Evolutionary conservation across 1,140 invertebrate species (phyloP).

Genomic region (Lamellibrachia luymesi): DNA sequence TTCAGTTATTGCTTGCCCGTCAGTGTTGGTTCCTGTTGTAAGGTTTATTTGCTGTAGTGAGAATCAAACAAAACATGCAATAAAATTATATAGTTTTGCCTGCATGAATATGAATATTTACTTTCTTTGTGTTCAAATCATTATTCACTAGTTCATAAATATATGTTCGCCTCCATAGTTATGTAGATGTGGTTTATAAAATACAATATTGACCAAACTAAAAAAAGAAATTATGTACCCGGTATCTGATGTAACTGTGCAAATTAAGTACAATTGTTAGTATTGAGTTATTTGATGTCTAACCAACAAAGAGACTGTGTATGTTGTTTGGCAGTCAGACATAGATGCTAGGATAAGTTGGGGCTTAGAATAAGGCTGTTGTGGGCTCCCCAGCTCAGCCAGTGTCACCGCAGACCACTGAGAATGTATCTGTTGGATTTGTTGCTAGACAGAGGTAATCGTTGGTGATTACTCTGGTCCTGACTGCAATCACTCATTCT

Average conservation of each 20-base stretch:
- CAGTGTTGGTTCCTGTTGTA: not conserved
- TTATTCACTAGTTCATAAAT: not conserved
- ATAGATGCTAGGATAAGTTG: too few relatives aligned
- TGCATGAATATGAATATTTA: not conserved
- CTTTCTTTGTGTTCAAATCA: not conserved
- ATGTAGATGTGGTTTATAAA: not conserved
- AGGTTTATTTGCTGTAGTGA: not conserved
- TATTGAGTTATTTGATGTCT: not conserved
- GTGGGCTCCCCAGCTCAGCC: too few relatives aligned
- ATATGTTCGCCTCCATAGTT: not conserved
- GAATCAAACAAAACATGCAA: not conserved
- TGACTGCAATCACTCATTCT: not conserved
- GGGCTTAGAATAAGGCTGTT: too few relatives aligned
- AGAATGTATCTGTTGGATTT: not conserved
- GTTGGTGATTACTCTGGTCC: not conserved
- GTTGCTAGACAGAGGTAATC: not conserved
- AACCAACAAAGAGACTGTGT: too few relatives aligned
- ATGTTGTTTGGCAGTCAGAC: not conserved
- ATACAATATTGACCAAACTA: not conserved
- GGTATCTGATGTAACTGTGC: not conserved
- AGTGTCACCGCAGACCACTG: not conserved
- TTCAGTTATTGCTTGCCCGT: not conserved
- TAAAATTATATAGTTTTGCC: not conserved
- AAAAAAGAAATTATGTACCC: not conserved
- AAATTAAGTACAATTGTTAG: not conserved